Evolutionary conservation across 2,888 invertebrate genomes (phyloP), one percentile per base, ranked within the genome.

Genomic region (Cephonodes hylas): DNA sequence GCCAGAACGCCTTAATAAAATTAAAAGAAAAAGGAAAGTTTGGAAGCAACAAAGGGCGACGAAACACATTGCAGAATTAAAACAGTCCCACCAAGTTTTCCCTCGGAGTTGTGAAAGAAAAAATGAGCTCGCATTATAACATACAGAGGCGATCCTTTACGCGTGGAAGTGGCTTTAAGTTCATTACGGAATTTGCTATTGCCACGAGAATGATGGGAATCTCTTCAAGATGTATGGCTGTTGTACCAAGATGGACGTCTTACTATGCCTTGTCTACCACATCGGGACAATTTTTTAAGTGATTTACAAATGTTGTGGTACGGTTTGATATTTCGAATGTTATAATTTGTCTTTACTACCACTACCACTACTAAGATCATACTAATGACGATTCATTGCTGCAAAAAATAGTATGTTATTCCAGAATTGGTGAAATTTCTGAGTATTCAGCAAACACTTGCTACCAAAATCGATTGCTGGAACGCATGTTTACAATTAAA

Each of bases 21-120:
- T 88, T 86, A 86, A 86, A 89, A 79, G 79, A 75, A 79, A 79
- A 76, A 77, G 82, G 86, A 84, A 88, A 85, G 79, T 86, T 84
- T 73, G 71, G 71, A 66, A 75, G 83, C 84, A 85, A 89, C 89
- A 91, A 88, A 87, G 86, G 79, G 80, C 86, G 88, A 88, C 88
- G 88, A 89, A 90, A 91, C 90, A 91, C 89, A 91, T 90, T 86
- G 88, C 83, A 74, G 85, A 63, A 68, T 62, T 59, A 58, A 61
- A 62, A 59, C 60, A 27, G 63, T 42, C 15, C 53, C 53, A 20
- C 18, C 27, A 31, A 27, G 27, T 53, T 53, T 23, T 23, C 5
- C 27, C 25, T n/a, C 53, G 18, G 8, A 53, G 53, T 53, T 53
- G 18, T 31, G 53, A 10, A 44, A 20, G 44, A 53, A 53, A 53